Evolutionary conservation across 1,140 invertebrate genomes (phyloP), one percentile per base, ranked within the genome.

Genomic region (Araneus ventricosus): DNA sequence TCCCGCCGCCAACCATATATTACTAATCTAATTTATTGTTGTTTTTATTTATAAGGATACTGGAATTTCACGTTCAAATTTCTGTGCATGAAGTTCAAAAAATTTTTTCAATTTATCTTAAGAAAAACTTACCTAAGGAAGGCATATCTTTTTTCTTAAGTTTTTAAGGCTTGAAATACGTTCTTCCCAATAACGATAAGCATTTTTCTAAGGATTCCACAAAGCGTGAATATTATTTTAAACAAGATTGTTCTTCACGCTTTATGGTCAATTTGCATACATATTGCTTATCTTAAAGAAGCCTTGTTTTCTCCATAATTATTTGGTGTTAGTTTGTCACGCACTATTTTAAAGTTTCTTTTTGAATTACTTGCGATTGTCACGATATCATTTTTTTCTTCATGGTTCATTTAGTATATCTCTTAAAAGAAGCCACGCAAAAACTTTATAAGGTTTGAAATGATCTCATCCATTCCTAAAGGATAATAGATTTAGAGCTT

Each of bases 321-420:
- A 67, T 67, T 8, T 67, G 8, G 63, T 27, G 27, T 10, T 30
- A n/a, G n/a, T 27, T 10, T 30, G 63, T 30, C 63, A 30, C n/a
- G 63, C 63, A 67, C n/a, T 67, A 67, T 27, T 67, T 67, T 67
- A 67, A 67, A 67, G n/a, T 52, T n/a, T n/a, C 61, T n/a, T 63
- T 67, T 67, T 1, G 27, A 67, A n/a, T 67, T 67, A 27, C 24
- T 30, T 30, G 27, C 20, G 63, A 27, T 67, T 6, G 7, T 30
- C 24, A 27, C n/a, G 63, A 67, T n/a, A 67, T 67, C 61, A 41
- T 52, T 30, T 14, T 27, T n/a, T 67, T 30, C 8, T 30, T 67
- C n/a, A 67, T 67, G 10, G 7, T 7, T 67, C 27, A 17, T 30
- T 67, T n/a, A 27, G 2, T 67, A 30, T 14, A 67, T 14, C 27